Conservation (phyloP, 2,797 vertebrate species). For the Hydrocynus forskahlii region DNA sequence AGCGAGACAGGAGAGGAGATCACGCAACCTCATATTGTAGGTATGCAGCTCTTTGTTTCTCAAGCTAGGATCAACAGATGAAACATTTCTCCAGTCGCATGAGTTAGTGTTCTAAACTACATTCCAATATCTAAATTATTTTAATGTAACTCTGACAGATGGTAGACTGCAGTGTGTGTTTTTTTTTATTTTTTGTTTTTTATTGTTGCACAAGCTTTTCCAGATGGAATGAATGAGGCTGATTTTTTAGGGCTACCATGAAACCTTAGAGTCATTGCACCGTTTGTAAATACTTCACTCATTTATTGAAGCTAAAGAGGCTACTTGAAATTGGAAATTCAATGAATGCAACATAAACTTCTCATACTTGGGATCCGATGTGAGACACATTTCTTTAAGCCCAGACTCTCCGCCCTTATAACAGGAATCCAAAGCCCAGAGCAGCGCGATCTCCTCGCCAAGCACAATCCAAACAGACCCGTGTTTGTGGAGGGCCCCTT, state of each 20-base stretch:
- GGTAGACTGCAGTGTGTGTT: too few species aligned
- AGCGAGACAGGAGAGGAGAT: conserved; percentile 67
- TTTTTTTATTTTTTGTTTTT: too few species aligned
- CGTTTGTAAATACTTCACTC: not conserved
- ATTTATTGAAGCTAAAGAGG: not conserved
- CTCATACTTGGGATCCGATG: not conserved
- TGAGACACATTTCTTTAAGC: not conserved
- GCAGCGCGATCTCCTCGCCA: conserved; percentile 80
- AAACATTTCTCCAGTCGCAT: not conserved
- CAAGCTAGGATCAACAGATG: not conserved
- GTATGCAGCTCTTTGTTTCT: conserved; percentile 59
- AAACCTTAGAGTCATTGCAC: not conserved
- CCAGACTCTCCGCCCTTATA: not conserved
- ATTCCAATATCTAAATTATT: too few species aligned
- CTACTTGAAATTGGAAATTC: not conserved
- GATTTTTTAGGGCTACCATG: not conserved
- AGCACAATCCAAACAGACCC: conserved; percentile 75
- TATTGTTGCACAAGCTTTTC: too few species aligned
- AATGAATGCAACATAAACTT: not conserved
- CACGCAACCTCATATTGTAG: conserved; percentile 71
- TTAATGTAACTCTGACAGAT: too few species aligned
- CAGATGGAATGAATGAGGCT: too few species aligned
- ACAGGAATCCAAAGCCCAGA: conserved; percentile 87
- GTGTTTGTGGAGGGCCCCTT: conserved; percentile 91
- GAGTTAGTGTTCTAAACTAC: not conserved